phyloP scores from a whole-genome alignment of 1,140 invertebrate species.

The Acromyrmex heyeri region DNA sequence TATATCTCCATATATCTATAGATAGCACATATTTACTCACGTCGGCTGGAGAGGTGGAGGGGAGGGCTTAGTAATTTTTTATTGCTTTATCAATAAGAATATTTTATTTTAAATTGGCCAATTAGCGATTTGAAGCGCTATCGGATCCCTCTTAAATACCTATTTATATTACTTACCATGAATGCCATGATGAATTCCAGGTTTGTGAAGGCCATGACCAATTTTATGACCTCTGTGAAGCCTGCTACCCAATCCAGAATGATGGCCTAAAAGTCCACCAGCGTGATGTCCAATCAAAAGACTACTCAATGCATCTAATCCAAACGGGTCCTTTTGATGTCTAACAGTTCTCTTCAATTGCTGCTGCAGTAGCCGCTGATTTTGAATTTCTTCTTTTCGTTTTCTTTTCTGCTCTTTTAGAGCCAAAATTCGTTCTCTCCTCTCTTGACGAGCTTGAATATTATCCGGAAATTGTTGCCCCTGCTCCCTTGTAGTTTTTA shows the following conservation, averaged over 20 bases:
- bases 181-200: slow-evolving; percentile 51
- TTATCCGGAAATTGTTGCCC: slow-evolving; percentile 53
- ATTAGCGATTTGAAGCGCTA: background rate
- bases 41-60: too few species aligned
- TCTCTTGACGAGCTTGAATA: slow-evolving; percentile 51
- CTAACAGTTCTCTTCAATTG: slow-evolving; percentile 56
- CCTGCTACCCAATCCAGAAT: slow-evolving; percentile 40
- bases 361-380: slow-evolving; percentile 66
- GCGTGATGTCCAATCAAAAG: slow-evolving; percentile 71
- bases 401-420: slow-evolving; percentile 60
- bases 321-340: slow-evolving; percentile 67
- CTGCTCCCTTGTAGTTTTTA: slow-evolving; percentile 70
- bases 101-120: too few species aligned
- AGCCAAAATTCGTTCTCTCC: slow-evolving; percentile 50
- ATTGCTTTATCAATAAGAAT: too few species aligned
- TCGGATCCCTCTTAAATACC: too few species aligned
- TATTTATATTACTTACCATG: slow-evolving; percentile 40
- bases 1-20: too few species aligned
- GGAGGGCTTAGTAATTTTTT: too few species aligned
- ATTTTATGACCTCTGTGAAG: slow-evolving; percentile 36
- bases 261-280: slow-evolving; percentile 38
- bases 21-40: too few species aligned
- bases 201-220: slow-evolving; percentile 53
- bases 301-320: slow-evolving; percentile 70
- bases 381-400: slow-evolving; percentile 66